Percentiles rank a stretch among this genome's conserved stretches.
phyloP scores from a whole-genome alignment of 2,797 vertebrate species.

The Pseudopleuronectes americanus region DNA sequence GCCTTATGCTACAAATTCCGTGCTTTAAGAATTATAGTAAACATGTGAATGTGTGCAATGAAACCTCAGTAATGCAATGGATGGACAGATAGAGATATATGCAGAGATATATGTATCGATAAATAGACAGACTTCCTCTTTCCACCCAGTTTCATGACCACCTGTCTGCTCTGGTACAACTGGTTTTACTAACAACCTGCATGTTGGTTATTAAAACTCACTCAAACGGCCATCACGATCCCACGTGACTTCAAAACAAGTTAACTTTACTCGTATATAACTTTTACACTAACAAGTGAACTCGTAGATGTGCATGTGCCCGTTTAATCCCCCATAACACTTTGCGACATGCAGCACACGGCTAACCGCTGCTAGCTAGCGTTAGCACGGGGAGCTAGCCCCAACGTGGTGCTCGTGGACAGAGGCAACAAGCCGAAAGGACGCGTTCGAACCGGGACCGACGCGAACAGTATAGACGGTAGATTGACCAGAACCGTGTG shows the following conservation, averaged over 20 bases:
- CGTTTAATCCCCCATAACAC: neutral
- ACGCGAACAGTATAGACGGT: neutral
- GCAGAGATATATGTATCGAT: too few species aligned
- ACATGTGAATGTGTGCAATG: too few species aligned
- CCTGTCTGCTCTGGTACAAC: constrained; percentile 87
- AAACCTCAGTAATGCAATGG: too few species aligned
- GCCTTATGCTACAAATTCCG: too few species aligned
- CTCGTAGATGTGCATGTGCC: too few species aligned
- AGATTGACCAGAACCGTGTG: rapidly evolving
- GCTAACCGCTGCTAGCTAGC: constrained; percentile 25
- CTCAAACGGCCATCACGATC: rapidly evolving
- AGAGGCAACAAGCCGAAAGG: constrained; percentile 12
- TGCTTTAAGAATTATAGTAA: too few species aligned
- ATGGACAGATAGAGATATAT: too few species aligned
- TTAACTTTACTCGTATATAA: too few species aligned
- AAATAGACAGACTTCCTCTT: constrained; percentile 87
- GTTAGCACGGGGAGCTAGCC: constrained; percentile 50
- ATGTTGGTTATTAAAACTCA: neutral
- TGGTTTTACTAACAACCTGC: neutral
- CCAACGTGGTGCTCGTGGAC: constrained; percentile 76
- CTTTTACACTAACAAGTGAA: too few species aligned
- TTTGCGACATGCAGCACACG: neutral
- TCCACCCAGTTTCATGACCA: constrained; percentile 84
- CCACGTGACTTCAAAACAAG: neutral
- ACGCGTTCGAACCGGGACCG: neutral